Evolutionary conservation across 2,888 invertebrate genomes (phyloP), one percentile per base, ranked within the genome.

Genomic region (Caenorhabditis wallacei): DNA sequence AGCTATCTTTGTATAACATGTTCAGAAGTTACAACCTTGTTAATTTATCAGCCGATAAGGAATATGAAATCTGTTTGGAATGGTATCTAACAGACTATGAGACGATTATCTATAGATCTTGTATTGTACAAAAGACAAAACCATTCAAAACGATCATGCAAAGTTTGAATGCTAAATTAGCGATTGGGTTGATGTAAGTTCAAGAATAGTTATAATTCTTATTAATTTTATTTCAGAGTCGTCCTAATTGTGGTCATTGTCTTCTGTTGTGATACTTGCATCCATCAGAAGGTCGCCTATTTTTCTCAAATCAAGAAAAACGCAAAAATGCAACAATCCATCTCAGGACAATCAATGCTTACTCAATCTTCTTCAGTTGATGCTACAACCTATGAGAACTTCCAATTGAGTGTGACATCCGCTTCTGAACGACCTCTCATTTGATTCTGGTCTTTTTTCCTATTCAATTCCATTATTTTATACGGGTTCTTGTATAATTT

Each of bases 321-420:
- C 35, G 84, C 85, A 10, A 85, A 85, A 64, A 70, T 85, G 56
- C 80, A 80, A 22, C 85, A 85, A 54, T 85, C 85, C 5, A 82
- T 85, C 0, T 85, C 85, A 13, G 85, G 85, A 24, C 85, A 85
- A 51, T 85, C 85, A 0, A 84, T 85, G 20, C 70, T 85, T 2
- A 82, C 76, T 18, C 75, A 76, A 7, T 84, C 85, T 2, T 53
- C 66, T 16, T 66, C 75, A 0, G 51, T 66, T n/a, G 85, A 85
- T 35, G 75, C 79, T 4, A 83, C 81, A 0, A 85, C 70, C 30
- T 85, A 85, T 61, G 85, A 85, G 46, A 85, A 85, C 59, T 81
- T 75, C 30, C 85, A 82, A 51, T 61, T 85, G 22, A 56, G 66
- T 66, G 78, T 79, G 54, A 57, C 57, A 13, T 70, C 70, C 7